Conservation (phyloP, 2,797 vertebrate species). For the Microctenopoma stevenorrisi region DNA sequence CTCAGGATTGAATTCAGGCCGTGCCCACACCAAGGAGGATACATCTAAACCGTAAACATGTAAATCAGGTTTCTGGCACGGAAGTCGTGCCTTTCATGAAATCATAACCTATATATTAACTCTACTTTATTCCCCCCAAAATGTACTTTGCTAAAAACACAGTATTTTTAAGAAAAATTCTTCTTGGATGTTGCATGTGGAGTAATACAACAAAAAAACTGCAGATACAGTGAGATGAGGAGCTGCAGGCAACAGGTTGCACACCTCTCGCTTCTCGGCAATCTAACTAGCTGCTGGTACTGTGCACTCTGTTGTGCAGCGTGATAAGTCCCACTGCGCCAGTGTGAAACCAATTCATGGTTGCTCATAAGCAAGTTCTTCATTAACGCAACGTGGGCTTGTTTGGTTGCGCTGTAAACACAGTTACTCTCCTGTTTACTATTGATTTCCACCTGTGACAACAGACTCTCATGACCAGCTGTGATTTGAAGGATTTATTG, state of each 20-base stretch:
- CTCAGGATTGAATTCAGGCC: conserved; percentile 44
- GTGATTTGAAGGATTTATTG: not conserved
- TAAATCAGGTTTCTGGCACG: conserved; percentile 13
- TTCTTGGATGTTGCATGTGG: not conserved
- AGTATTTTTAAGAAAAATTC: too few relatives aligned
- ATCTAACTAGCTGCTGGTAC: not conserved
- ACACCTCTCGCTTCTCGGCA: not conserved
- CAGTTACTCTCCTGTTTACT: not conserved
- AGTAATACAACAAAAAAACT: not conserved
- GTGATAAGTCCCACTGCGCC: not conserved
- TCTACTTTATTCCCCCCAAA: too few relatives aligned
- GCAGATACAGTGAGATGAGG: not conserved
- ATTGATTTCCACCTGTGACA: not conserved
- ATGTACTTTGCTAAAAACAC: too few relatives aligned
- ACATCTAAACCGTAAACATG: conserved; percentile 28
- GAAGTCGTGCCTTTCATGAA: too few relatives aligned
- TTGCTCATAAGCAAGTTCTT: conserved; percentile 4
- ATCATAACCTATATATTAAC: too few relatives aligned
- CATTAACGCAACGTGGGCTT: not conserved
- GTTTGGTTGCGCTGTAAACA: conserved; percentile 1
- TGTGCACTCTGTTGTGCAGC: not conserved
- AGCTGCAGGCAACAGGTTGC: not conserved
- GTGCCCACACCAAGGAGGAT: conserved; percentile 38
- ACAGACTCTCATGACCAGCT: not conserved
- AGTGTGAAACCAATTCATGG: not conserved